Evolutionary conservation across 2,888 invertebrate species (phyloP).

Genomic region (Hypsopygia costalis): DNA sequence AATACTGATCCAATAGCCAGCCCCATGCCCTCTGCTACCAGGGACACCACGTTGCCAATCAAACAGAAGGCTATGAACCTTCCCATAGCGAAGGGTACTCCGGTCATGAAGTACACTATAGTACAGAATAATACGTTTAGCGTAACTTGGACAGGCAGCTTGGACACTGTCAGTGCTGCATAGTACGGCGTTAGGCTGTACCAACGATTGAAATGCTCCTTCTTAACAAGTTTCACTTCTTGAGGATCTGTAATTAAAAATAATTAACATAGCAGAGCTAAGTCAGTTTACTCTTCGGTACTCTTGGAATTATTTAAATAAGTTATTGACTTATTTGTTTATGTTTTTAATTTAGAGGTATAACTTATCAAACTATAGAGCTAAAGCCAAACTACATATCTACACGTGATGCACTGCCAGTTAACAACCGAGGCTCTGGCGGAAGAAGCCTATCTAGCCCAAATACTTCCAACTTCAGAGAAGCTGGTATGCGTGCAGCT

Average conservation of each 20-base stretch:
- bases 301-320: too few relatives aligned
- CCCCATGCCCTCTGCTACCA: conserved; percentile 89
- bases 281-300: too few relatives aligned
- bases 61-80: conserved; percentile 85
- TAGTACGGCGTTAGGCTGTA: conserved; percentile 84
- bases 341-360: too few relatives aligned
- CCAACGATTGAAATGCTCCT: conserved; percentile 86
- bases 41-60: conserved; percentile 84
- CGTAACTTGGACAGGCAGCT: conserved; percentile 80
- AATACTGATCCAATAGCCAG: conserved; percentile 87
- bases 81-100: conserved; percentile 83
- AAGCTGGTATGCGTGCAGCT: too few relatives aligned
- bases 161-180: conserved; percentile 82
- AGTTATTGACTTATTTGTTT: too few relatives aligned
- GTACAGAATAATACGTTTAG: conserved; percentile 81
- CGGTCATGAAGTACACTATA: conserved; percentile 83
- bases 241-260: conserved; percentile 82
- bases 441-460: too few relatives aligned
- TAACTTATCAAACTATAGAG: too few relatives aligned
- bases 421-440: too few relatives aligned
- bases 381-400: too few relatives aligned
- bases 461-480: too few relatives aligned
- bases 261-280: too few relatives aligned
- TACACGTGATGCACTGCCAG: too few relatives aligned
- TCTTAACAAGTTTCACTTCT: conserved; percentile 85